Evolutionary conservation across 2,888 invertebrate genomes (phyloP).

Genomic region (Agapetus fuscipes): DNA sequence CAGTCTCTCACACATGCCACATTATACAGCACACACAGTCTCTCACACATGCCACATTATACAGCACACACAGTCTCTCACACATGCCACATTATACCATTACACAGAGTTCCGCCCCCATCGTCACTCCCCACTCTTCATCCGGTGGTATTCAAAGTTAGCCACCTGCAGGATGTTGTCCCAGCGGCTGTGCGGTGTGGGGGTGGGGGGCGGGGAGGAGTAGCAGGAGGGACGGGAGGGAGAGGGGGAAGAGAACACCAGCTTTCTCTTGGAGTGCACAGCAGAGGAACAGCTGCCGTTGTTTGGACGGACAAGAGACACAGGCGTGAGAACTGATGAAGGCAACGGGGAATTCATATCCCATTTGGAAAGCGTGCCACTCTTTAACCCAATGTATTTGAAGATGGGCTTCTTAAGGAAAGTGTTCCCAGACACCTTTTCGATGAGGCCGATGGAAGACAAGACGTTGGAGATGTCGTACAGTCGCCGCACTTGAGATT

Average conservation of each 20-base stretch:
- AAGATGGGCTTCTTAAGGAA: slow-evolving; percentile 58
- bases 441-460: slow-evolving; percentile 61
- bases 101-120: too few species aligned
- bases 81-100: too few species aligned
- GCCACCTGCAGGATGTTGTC: slow-evolving; percentile 48
- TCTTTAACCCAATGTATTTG: slow-evolving; percentile 50
- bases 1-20: too few species aligned
- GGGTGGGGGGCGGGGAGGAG: slow-evolving; percentile 34
- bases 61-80: too few species aligned
- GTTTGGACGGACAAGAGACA: slow-evolving; percentile 28
- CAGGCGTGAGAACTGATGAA: slow-evolving; percentile 34
- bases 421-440: slow-evolving; percentile 53
- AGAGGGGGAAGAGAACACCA: slow-evolving; percentile 37
- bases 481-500: slow-evolving; percentile 61
- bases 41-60: too few species aligned
- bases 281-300: slow-evolving; percentile 33
- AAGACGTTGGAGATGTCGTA: slow-evolving; percentile 74
- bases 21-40: too few species aligned
- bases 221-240: slow-evolving; percentile 34
- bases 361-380: slow-evolving; percentile 34
- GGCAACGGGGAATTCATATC: slow-evolving; percentile 30
- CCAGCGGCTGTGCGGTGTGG: slow-evolving; percentile 45
- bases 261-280: slow-evolving; percentile 39
- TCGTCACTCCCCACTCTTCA: too few species aligned
- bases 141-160: slow-evolving; percentile 50